Base-by-base conservation (phyloP, 2,113 vertebrate genomes). In the Mandrillus leucophaeus region DNA sequence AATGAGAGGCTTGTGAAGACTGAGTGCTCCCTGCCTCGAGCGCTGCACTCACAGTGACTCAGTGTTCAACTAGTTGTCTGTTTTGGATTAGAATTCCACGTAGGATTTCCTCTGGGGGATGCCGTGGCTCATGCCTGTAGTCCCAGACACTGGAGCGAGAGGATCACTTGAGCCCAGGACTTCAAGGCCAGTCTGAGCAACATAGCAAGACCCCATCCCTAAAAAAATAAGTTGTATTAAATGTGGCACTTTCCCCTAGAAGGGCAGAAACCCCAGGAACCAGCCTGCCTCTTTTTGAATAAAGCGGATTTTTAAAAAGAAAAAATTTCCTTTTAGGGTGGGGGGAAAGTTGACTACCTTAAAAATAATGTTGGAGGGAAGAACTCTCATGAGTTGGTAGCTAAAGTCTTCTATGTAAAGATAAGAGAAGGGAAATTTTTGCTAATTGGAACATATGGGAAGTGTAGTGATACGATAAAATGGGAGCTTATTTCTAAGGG, bases 21-120 rank as follows among this genome's bases (percentile, higher is more conserved):
- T 32, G 17, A 3, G 5, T 20, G 27, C 22, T 64, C n/a, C 0
- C 0, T 8, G 11, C 16, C 5, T 11, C 5, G 40, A 32, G 3
- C 20, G 2, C 45, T 32, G n/a, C 13, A 38, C 13, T 3, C 1
- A 48, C 6, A 55, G 2, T 55, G 23, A 78, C 38, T 84, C 64
- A 7, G 0, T 50, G 48, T 72, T 81, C 57, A 79, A 0, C n/a
- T 66, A 40, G 30, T 61, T 84, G 13, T 35, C 89, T 61, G 64
- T 52, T 95, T 92, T 20, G 38, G 55, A 59, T 75, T 55, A 61
- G 81, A 87, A 79, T 85, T 43, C 43, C 68, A 52, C 14, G 0
- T 70, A 52, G 40, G 38, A 43, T 78, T 93, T 72, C 73, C 57
- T 86, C 50, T 22, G 13, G 38, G 9, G 6, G 6, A 8, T 9